Evolutionary conservation across 2,888 invertebrate genomes (phyloP).

Genomic region (Eretmocerus hayati): DNA sequence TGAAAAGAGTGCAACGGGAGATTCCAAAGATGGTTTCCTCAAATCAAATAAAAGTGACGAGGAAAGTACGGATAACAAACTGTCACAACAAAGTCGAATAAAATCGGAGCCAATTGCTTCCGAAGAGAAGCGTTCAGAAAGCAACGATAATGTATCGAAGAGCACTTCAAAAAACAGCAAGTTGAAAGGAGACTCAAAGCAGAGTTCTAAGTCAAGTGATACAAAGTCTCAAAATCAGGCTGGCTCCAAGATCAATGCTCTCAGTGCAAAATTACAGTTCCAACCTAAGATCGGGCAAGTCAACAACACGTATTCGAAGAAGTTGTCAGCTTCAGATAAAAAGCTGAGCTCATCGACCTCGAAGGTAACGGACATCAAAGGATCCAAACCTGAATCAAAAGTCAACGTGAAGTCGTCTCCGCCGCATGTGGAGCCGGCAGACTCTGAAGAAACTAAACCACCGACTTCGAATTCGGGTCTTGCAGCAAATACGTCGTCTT

Average conservation of each 20-base stretch:
- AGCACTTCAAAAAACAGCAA: slow-evolving; percentile 11
- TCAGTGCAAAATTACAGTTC: slow-evolving; percentile 41
- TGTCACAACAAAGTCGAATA: slow-evolving; percentile 5
- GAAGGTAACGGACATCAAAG: slow-evolving; percentile 7
- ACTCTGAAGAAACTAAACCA: background rate
- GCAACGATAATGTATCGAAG: background rate
- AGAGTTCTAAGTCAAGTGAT: slow-evolving; percentile 18
- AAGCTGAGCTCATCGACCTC: slow-evolving; percentile 4
- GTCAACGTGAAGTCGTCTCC: slow-evolving; percentile 6
- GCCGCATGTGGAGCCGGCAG: background rate
- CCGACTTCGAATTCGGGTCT: background rate
- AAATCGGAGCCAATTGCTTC: slow-evolving; percentile 4
- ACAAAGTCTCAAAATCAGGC: slow-evolving; percentile 24
- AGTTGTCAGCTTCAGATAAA: slow-evolving; percentile 17
- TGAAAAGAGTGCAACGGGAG: slow-evolving; percentile 6
- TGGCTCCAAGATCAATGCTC: slow-evolving; percentile 42
- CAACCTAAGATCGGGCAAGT: slow-evolving; percentile 42
- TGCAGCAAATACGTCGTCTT: background rate
- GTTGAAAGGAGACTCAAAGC: slow-evolving; percentile 11
- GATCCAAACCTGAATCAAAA: slow-evolving; percentile 4
- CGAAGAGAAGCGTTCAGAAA: slow-evolving; percentile 3
- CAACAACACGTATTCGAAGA: slow-evolving; percentile 40
- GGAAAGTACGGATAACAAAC: slow-evolving; percentile 2
- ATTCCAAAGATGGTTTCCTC: background rate
- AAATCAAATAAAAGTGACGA: background rate